Conservation (phyloP, 2,888 invertebrate genomes). For the Drosophila neutralis region DNA sequence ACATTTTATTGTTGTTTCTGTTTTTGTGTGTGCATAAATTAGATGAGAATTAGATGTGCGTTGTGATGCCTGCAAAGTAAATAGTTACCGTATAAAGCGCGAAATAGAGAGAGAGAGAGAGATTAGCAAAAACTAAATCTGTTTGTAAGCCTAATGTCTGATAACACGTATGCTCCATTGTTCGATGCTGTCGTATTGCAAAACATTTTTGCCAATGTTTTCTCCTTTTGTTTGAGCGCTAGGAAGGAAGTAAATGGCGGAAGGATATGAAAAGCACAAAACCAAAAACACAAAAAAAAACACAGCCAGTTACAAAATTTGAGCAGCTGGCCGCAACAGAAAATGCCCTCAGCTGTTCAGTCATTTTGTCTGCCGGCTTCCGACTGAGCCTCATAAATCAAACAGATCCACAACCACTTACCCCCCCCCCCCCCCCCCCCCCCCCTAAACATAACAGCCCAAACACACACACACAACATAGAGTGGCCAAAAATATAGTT, state of each 20-base stretch:
- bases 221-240: conserved; percentile 48
- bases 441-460: too few species aligned
- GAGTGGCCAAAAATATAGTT: neutral
- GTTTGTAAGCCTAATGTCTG: conserved; percentile 19
- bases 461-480: neutral
- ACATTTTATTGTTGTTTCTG: conserved; percentile 52
- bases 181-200: conserved; percentile 23
- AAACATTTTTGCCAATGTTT: conserved; percentile 43
- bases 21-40: conserved; percentile 60
- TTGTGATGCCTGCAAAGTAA: conserved; percentile 59
- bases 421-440: neutral
- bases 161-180: conserved; percentile 73
- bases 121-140: conserved; percentile 39
- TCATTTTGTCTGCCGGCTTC: conserved; percentile 49
- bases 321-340: conserved; percentile 11
- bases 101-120: conserved; percentile 15
- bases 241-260: conserved; percentile 25
- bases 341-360: conserved; percentile 20
- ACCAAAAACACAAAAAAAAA: conserved; percentile 16
- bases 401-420: conserved; percentile 45
- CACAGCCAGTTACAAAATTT: conserved; percentile 19
- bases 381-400: conserved; percentile 59
- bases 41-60: conserved; percentile 41
- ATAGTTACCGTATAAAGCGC: conserved; percentile 15
- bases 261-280: conserved; percentile 31